Base-by-base conservation (phyloP, 2,888 invertebrate genomes). In the Galerucella calmariensis region DNA sequence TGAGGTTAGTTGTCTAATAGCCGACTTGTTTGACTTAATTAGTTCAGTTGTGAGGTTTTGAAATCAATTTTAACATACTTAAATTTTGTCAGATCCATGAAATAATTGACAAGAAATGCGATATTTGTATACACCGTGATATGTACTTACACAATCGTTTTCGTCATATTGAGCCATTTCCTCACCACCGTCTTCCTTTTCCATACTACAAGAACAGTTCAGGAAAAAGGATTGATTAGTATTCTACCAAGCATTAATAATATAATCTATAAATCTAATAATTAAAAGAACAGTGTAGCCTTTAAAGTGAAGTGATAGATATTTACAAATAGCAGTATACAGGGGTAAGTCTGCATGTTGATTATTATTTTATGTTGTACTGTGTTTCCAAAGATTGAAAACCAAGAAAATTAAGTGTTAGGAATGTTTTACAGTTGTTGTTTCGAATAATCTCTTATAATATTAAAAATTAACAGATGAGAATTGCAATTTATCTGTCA, bases 101-200 rank as follows among this genome's bases (percentile, higher is more conserved):
- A 16, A 70, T 56, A 16, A 51, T 67, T 48, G 51, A 69, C 5
- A 67, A 20, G 14, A 20, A 27, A 41, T 56, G 56, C 27, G 12
- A 44, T n/a, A 72, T 12, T 41, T 24, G 27, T 20, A 58, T 56
- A 62, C 12, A 65, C 63, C 6, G 10, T 20, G 27, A 67, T 79
- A 48, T 11, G 48, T 48, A 87, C 87, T 87, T 85, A 87, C 87
- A 81, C 85, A 86, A 78, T 88, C 88, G 74, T 82, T 85, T 80
- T 88, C 87, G 79, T 88, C 87, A 79, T 80, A 85, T 65, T 85
- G 82, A 67, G 87, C 87, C 87, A 88, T 87, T 81, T 87, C 88
- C 80, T 88, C 88, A 66, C 87, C 87, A 79, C 87, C 87, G 81
- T 88, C 88, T 81, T 87, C 87, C 78, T 88, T 87, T 80, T 87